Evolutionary conservation across 2,113 vertebrate genomes (phyloP), one percentile per base, ranked within the genome.

Genomic region (Orthonyx spaldingii): DNA sequence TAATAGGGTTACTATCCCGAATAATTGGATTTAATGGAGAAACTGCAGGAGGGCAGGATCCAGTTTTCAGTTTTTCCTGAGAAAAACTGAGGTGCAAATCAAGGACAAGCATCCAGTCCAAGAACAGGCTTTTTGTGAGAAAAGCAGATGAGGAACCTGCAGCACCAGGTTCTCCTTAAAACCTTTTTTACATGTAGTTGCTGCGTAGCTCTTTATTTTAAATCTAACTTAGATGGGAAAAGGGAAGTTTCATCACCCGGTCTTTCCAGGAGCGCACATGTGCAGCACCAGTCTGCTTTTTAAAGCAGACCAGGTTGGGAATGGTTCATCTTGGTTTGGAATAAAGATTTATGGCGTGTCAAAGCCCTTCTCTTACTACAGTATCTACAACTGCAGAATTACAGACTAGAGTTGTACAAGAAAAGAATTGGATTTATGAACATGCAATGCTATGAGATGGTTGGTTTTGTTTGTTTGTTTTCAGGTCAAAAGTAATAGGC

Each of bases 21-120:
- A 15, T 89, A 84, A 89, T 59, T 69, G 80, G 89, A 89, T 95
- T 94, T 69, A 65, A 55, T 23, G 24, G 87, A 91, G 71, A 92
- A 94, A 92, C 77, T 91, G 81, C 56, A 39, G 81, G 64, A 87
- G 37, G 41, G 19, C 46, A 82, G 53, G 66, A 55, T 82, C 41
- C 24, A 32, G 27, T 49, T 76, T 80, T 80, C 49, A 18, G 22
- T 70, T 87, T 53, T 90, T 89, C n/a, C 69, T 65, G 20, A 77
- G 55, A 55, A 93, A 74, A 32, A 10, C 5, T 50, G 52, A 56
- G 65, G 57, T 72, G 57, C 35, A 82, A 78, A 82, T 50, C 39
- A 78, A 71, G 65, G 56, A 30, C 65, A 70, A 32, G 30, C 10
- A 30, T 15, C 69, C 57, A 41, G 17, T 23, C 33, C 13, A 46